phyloP scores from a whole-genome alignment of 2,888 invertebrate genomes.

The Drosophila pegasa region DNA sequence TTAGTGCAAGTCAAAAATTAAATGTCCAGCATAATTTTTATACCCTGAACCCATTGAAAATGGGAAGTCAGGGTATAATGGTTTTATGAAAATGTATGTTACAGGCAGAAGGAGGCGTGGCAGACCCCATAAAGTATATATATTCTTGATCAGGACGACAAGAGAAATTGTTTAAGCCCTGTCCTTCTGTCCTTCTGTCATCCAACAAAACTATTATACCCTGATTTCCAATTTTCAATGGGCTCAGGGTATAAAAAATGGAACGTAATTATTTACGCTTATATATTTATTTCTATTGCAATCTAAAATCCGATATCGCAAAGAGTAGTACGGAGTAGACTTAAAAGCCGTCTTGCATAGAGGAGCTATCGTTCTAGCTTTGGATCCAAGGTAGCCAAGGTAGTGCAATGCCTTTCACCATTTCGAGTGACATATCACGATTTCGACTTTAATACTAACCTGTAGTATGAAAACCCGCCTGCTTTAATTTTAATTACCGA shows the following conservation, averaged over 20 bases:
- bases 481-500: slow-evolving; percentile 50
- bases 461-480: slow-evolving; percentile 18
- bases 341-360: slow-evolving; percentile 25
- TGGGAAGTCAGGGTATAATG: too few species aligned
- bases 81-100: too few species aligned
- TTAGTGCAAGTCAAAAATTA: background rate
- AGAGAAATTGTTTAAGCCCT: too few species aligned
- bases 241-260: too few species aligned
- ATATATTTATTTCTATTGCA: background rate
- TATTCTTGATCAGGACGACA: too few species aligned
- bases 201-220: too few species aligned
- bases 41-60: too few species aligned
- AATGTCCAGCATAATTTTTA: background rate
- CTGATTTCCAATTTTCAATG: too few species aligned
- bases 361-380: slow-evolving; percentile 45
- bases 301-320: background rate
- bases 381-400: slow-evolving; percentile 55
- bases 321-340: slow-evolving; percentile 8
- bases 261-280: background rate
- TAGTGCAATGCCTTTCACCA: slow-evolving; percentile 46
- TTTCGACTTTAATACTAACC: slow-evolving; percentile 21
- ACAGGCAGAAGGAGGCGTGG: too few species aligned
- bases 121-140: too few species aligned
- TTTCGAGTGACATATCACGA: slow-evolving; percentile 53
- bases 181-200: too few species aligned